Percentiles rank a stretch among this genome's conserved stretches.
Conservation (phyloP, 2,113 vertebrate genomes). For the Nycticebus coucang region DNA sequence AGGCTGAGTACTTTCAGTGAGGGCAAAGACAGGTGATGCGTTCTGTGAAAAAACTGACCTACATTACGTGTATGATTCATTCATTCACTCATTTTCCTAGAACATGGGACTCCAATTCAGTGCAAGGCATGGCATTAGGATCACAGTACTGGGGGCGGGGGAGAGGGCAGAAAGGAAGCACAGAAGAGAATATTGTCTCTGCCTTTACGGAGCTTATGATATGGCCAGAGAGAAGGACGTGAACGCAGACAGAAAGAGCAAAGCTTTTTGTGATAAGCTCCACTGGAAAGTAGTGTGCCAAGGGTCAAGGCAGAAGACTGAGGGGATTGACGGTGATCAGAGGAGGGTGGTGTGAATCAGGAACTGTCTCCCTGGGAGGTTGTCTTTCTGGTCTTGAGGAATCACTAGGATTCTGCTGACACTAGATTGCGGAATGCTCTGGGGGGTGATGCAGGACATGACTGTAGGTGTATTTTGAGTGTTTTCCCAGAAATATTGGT, state of each 20-base stretch:
- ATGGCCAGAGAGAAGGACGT: not conserved
- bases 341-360: not conserved
- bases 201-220: not conserved
- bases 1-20: not conserved
- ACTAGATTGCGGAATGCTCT: not conserved
- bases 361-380: not conserved
- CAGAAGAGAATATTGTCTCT: not conserved
- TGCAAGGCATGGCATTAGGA: not conserved
- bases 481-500: not conserved
- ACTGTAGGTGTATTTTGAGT: not conserved
- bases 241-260: conserved; percentile 13
- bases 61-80: not conserved
- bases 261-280: not conserved
- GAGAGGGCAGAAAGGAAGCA: not conserved
- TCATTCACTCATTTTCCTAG: conserved; percentile 4
- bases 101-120: not conserved
- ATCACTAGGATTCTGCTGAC: not conserved
- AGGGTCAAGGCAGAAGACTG: not conserved
- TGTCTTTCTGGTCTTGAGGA: not conserved
- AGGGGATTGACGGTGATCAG: not conserved
- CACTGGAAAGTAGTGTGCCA: not conserved
- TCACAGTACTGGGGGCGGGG: not conserved
- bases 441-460: not conserved
- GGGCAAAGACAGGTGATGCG: conserved; percentile 14
- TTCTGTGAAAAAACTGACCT: not conserved